These are phyloP conservation scores for Coregonus suidteri DNA, from an alignment of 2,797 vertebrate genomes.

Conservation along the genomic window DNA sequence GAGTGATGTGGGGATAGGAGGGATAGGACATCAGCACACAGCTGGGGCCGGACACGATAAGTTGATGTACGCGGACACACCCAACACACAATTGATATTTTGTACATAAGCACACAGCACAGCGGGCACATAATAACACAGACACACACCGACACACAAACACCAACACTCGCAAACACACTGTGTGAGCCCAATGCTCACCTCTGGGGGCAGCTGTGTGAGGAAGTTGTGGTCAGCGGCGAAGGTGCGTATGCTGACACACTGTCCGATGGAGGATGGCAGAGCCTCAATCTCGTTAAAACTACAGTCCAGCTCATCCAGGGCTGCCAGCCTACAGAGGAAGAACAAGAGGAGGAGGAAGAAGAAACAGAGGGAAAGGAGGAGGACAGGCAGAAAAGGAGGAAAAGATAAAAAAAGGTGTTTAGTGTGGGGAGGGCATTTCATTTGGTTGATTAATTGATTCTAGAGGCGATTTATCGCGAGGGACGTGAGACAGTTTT, in stretches of 20 bases:
- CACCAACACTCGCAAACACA: neutral
- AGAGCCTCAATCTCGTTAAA: conserved; percentile 96
- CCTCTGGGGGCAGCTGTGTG: conserved; percentile 89
- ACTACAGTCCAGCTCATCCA: conserved; percentile 97
- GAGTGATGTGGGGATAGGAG: conserved; percentile 33
- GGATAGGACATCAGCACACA: conserved; percentile 1
- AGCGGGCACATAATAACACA: neutral
- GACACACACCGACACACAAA: neutral
- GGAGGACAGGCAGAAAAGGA: neutral
- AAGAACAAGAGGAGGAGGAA: neutral
- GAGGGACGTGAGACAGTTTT: neutral
- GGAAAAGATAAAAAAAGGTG: neutral
- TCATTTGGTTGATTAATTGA: neutral
- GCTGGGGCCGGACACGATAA: too few relatives aligned
- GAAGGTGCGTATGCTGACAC: conserved; percentile 88
- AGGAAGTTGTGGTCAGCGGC: conserved; percentile 98
- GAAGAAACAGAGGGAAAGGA: neutral
- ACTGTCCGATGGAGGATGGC: conserved; percentile 88
- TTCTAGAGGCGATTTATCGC: neutral
- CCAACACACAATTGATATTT: neutral
- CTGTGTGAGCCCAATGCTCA: neutral
- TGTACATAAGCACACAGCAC: neutral
- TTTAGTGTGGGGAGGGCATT: neutral
- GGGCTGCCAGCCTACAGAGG: conserved; percentile 75
- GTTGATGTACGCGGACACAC: neutral